Conservation (phyloP, 2,113 vertebrate genomes). For the Crotophaga sulcirostris region DNA sequence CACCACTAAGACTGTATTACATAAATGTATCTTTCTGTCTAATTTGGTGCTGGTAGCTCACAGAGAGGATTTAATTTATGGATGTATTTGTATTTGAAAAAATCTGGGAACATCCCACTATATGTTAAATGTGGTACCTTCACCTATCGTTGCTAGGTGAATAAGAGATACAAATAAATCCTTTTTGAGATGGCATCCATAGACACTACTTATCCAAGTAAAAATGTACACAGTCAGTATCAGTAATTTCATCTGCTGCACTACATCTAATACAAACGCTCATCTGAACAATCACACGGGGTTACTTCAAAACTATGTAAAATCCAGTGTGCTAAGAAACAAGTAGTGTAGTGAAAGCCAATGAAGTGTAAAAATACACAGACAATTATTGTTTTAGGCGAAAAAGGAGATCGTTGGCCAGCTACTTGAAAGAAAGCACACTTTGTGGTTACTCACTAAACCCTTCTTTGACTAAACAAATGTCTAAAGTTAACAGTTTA, state of each 20-base stretch:
- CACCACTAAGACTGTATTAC: not conserved
- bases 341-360: slow-evolving; percentile 25
- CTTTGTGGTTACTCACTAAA: not conserved
- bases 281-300: not conserved
- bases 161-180: not conserved
- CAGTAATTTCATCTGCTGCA: not conserved
- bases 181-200: not conserved
- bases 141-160: slow-evolving; percentile 2
- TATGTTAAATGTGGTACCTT: not conserved
- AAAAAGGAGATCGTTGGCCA: slow-evolving; percentile 10
- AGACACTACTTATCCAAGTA: not conserved
- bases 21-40: not conserved
- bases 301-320: not conserved
- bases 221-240: not conserved
- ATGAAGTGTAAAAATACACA: slow-evolving; percentile 49
- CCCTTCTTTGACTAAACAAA: not conserved
- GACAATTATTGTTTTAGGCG: slow-evolving; percentile 29
- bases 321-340: slow-evolving; percentile 25
- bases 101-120: not conserved
- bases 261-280: not conserved
- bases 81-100: not conserved
- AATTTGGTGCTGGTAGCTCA: not conserved
- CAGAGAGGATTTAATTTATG: not conserved
- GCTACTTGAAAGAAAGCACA: not conserved
- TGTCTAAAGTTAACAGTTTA: not conserved